Conservation (phyloP, 2,888 invertebrate genomes). For the Conistra vaccinii region DNA sequence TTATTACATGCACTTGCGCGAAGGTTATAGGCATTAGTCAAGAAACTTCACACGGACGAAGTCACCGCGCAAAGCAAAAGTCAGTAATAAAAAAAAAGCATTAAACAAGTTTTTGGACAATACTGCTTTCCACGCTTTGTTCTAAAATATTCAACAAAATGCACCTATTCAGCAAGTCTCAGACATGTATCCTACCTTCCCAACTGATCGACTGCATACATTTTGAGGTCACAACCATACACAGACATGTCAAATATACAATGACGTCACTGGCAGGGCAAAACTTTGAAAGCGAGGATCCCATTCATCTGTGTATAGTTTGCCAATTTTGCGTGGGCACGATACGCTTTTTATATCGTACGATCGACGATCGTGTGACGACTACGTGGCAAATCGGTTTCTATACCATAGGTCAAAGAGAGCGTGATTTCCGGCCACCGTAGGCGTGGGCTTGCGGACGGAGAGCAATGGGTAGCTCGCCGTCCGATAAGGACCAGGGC, state of each 20-base stretch:
- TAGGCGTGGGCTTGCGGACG: too few species aligned
- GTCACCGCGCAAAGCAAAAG: too few species aligned
- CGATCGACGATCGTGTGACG: slow-evolving; percentile 49
- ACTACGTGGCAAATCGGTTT: neutral
- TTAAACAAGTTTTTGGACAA: too few species aligned
- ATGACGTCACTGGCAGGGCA: slow-evolving; percentile 42
- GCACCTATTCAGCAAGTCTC: neutral
- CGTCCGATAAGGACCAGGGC: too few species aligned
- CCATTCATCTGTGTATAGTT: slow-evolving; percentile 68
- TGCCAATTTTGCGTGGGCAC: slow-evolving; percentile 69
- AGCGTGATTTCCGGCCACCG: too few species aligned
- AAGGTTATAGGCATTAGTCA: neutral
- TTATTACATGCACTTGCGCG: neutral
- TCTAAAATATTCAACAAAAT: neutral
- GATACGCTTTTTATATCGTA: slow-evolving; percentile 56
- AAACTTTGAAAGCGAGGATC: slow-evolving; percentile 62
- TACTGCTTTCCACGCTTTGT: neutral
- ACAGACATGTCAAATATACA: slow-evolving; percentile 45
- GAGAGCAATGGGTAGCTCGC: too few species aligned
- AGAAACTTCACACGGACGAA: too few species aligned
- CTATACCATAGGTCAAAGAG: neutral
- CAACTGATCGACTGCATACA: slow-evolving; percentile 5
- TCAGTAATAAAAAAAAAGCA: too few species aligned
- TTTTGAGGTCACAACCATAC: slow-evolving; percentile 14
- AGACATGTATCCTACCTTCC: neutral